Percentiles rank a stretch among this genome's conserved stretches.
Conservation (phyloP, 2,888 invertebrate species). For the Blastobasis lacticolella region DNA sequence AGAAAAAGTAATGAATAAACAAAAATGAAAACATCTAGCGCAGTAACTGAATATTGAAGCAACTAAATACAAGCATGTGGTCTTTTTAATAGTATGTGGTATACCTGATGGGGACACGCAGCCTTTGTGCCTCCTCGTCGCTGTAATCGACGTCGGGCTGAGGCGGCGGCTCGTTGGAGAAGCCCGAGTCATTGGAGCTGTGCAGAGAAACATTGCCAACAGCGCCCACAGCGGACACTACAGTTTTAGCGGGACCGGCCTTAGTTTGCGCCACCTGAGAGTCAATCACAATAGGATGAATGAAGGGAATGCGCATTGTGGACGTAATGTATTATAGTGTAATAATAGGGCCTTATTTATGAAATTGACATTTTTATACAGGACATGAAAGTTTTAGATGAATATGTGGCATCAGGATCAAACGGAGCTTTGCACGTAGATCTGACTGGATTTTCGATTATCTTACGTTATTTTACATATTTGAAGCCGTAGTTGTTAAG, state of each 20-base stretch:
- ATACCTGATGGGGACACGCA: constrained; percentile 78
- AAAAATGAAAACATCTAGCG: constrained; percentile 18
- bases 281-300: constrained; percentile 1
- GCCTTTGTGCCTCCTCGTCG: constrained; percentile 85
- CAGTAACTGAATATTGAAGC: constrained; percentile 29
- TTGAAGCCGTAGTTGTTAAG: too few species aligned
- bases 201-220: constrained; percentile 87
- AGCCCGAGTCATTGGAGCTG: constrained; percentile 93
- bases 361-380: too few species aligned
- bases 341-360: too few species aligned
- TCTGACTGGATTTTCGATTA: too few species aligned
- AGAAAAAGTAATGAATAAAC: constrained; percentile 20
- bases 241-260: constrained; percentile 63
- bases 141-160: constrained; percentile 94
- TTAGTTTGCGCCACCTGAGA: constrained; percentile 57
- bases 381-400: too few species aligned
- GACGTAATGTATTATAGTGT: too few species aligned
- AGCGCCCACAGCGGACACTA: constrained; percentile 60
- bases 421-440: too few species aligned
- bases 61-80: constrained; percentile 28
- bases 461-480: too few species aligned
- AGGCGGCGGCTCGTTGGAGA: constrained; percentile 90
- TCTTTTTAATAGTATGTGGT: not conserved
- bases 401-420: too few species aligned
- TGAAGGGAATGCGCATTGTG: not conserved